These are phyloP conservation scores for Drosophila trichaetosa DNA, from an alignment of 2,888 invertebrate species.

Conservation along the genomic window DNA sequence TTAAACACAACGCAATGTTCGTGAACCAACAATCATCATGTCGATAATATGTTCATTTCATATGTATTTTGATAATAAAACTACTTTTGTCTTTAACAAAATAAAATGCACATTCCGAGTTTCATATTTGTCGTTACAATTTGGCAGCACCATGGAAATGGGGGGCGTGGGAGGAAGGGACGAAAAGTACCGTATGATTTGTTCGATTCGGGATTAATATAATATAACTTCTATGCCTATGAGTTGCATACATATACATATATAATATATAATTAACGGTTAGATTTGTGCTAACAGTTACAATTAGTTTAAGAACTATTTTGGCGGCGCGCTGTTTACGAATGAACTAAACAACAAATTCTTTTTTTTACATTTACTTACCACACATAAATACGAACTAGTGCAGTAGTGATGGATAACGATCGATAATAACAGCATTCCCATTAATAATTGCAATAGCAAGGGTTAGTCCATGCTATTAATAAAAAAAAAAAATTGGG, in stretches of 20 bases:
- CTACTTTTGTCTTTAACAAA: constrained; percentile 53
- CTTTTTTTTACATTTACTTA: constrained; percentile 45
- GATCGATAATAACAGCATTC: constrained; percentile 8
- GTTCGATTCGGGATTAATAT: constrained; percentile 27
- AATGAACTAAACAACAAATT: constrained; percentile 40
- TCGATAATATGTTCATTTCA: constrained; percentile 38
- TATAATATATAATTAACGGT: constrained; percentile 36
- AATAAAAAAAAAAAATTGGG: background rate
- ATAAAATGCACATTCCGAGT: constrained; percentile 58
- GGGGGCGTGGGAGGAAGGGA: constrained; percentile 4
- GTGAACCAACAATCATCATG: constrained; percentile 39
- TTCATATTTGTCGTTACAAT: constrained; percentile 39
- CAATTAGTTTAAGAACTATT: constrained; percentile 48
- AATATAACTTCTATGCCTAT: constrained; percentile 27
- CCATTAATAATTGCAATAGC: constrained; percentile 1
- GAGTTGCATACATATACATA: constrained; percentile 27
- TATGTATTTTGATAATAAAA: constrained; percentile 62
- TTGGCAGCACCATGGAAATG: constrained; percentile 62
- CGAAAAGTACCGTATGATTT: constrained; percentile 23
- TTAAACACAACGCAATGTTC: constrained; percentile 63
- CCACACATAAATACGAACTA: constrained; percentile 21
- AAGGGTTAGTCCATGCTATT: constrained; percentile 7
- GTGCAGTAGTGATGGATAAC: constrained; percentile 40
- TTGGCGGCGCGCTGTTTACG: constrained; percentile 57
- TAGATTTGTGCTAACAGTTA: constrained; percentile 58